Conservation (phyloP, 2,113 vertebrate genomes). For the Silurus asotus region DNA sequence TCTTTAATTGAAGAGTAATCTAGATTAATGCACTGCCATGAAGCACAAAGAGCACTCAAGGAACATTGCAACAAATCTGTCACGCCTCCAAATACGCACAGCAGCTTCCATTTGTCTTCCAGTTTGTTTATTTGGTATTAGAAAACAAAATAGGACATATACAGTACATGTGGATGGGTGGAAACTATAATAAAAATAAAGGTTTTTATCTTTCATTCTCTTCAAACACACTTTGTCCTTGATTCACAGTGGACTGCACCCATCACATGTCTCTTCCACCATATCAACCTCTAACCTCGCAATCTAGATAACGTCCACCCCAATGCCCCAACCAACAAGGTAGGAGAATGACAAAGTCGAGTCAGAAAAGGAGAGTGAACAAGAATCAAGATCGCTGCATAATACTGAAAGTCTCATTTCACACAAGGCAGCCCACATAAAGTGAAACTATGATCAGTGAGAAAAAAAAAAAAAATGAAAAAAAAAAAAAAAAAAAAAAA, state of each 20-base stretch:
- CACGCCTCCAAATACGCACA: neutral
- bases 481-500: neutral
- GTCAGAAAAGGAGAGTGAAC: neutral
- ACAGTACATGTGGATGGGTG: too few relatives aligned
- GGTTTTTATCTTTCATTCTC: neutral
- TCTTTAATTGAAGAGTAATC: constrained; percentile 60
- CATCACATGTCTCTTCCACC: constrained; percentile 9
- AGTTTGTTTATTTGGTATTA: too few relatives aligned
- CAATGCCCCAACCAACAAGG: neutral
- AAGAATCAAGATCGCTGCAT: neutral
- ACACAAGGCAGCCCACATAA: neutral
- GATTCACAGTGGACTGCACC: constrained; percentile 41
- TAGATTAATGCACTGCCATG: constrained; percentile 58
- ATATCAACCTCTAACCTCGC: constrained; percentile 57
- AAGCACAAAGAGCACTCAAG: constrained; percentile 46
- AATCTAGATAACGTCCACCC: constrained; percentile 58
- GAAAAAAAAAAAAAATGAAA: neutral
- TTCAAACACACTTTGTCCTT: constrained; percentile 49
- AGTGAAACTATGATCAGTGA: constrained; percentile 20
- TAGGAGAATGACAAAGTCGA: neutral
- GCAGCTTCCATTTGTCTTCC: neutral
- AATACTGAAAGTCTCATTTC: neutral
- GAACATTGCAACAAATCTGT: constrained; percentile 21
- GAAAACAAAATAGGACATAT: neutral
- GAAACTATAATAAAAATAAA: neutral